Evolutionary conservation across 2,113 vertebrate species (phyloP), one percentile per base, ranked within the genome.

Genomic region (Formicarius rufipectus): DNA sequence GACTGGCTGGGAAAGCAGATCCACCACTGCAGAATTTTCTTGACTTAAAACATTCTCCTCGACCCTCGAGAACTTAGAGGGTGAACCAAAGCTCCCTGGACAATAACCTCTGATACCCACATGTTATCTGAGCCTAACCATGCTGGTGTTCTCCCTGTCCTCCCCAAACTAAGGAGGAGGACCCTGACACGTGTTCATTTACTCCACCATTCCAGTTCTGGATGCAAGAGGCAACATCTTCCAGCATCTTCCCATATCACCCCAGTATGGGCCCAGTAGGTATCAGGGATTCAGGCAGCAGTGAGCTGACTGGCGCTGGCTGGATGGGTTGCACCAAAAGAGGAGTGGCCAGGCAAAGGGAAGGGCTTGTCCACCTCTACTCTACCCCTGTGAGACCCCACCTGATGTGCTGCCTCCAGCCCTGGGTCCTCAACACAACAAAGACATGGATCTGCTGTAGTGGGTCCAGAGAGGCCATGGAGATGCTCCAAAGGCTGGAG

Each of bases 391-490:
- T 64, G n/a, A 60, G 60, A 28, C 9, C 42, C 11, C 1, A 0
- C 8, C 24, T 31, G 62, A 42, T 21, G 13, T 35, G n/a, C 37
- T 77, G 45, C 31, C 25, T 31, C 53, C 37, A 59, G 13, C 3
- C 44, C 44, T 59, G 37, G 53, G 35, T 44, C 10, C 37, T 59
- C 37, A 50, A 0, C 25, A 31, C 4, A 22, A 59, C 6, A 22
- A 86, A 44, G 30, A 85, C 0, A 1, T 75, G 52, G 52, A 76
- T 52, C 30, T 75, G 42, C 30, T 75, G 24, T 12, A 49, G 0
- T 0, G 0, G n/a, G 42, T 40, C 7, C 52, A 67, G 71, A 49
- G 13, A 59, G 15, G 0, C 11, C 59, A 21, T 0, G 0, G 24
- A 75, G 71, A 2, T 75, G 30, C 20, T 42, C 15, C 19, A 4